Conservation (phyloP, 2,888 invertebrate species). For the Erpobdella octoculata region DNA sequence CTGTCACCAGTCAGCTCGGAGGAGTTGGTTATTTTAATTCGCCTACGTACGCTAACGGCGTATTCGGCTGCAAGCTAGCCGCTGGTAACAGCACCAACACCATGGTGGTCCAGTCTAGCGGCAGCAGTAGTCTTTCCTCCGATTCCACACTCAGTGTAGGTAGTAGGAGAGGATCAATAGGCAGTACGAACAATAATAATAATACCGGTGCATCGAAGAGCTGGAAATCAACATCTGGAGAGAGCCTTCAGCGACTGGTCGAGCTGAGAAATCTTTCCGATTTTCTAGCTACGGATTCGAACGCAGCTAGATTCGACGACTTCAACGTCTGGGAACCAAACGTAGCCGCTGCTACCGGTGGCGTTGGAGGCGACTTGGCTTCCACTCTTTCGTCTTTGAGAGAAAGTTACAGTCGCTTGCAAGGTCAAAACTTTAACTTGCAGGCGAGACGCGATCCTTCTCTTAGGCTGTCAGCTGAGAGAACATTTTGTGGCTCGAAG, state of each 20-base stretch:
- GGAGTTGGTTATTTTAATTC: too few species aligned
- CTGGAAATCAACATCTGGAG: not conserved
- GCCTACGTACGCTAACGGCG: not conserved
- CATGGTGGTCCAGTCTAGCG: too few species aligned
- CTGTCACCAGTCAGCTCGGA: too few species aligned
- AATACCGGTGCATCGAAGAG: not conserved
- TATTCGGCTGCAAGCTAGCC: not conserved
- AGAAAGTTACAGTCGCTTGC: not conserved
- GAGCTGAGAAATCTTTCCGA: constrained; percentile 16
- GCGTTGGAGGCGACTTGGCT: not conserved
- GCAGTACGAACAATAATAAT: constrained; percentile 7
- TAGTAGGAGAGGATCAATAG: not conserved
- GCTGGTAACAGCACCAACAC: not conserved
- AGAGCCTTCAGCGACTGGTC: constrained; percentile 6
- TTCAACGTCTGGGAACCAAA: constrained; percentile 11
- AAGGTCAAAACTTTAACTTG: not conserved
- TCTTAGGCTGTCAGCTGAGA: constrained; percentile 9
- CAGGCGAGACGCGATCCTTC: not conserved
- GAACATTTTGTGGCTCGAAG: constrained; percentile 3
- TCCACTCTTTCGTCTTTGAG: not conserved
- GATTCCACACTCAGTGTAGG: not conserved
- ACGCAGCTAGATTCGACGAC: not conserved
- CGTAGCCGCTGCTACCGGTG: not conserved
- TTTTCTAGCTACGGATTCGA: constrained; percentile 4
- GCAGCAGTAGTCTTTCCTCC: not conserved